These are phyloP conservation scores for Hycleus phaleratus DNA, from an alignment of 1,140 invertebrate genomes.

Conservation along the genomic window DNA sequence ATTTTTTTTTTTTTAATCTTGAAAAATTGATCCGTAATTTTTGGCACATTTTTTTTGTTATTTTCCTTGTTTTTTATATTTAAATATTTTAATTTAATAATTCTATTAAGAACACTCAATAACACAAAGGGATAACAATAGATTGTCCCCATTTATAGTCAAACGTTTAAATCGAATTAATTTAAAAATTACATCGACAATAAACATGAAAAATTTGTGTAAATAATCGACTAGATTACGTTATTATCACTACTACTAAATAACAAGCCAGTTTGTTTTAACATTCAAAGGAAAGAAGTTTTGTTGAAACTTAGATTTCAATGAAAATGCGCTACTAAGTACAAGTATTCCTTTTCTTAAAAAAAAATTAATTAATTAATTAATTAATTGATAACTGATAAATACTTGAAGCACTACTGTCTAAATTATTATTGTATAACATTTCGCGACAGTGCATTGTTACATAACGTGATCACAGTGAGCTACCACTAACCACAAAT, in stretches of 20 bases:
- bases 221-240: conserved; percentile 22
- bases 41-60: conserved; percentile 20
- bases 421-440: conserved; percentile 20
- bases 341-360: background rate
- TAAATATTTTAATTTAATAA: background rate
- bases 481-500: conserved; percentile 27
- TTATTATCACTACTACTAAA: conserved; percentile 20
- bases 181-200: conserved; percentile 15
- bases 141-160: conserved; percentile 38
- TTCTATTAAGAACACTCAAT: conserved; percentile 20
- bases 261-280: conserved; percentile 16
- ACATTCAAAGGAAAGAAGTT: background rate
- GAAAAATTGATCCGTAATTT: conserved; percentile 18
- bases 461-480: conserved; percentile 25
- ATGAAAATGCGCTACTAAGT: background rate
- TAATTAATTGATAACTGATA: background rate
- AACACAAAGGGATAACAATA: conserved; percentile 33
- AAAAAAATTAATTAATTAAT: conserved; percentile 1
- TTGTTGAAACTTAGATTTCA: too few species aligned
- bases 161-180: conserved; percentile 26
- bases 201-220: conserved; percentile 18
- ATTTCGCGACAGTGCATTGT: conserved; percentile 20
- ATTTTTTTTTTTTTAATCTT: background rate
- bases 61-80: background rate
- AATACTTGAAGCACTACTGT: background rate